These are phyloP conservation scores for Dorcus parallelipipedus DNA, from an alignment of 2,888 invertebrate genomes.

Conservation along the genomic window DNA sequence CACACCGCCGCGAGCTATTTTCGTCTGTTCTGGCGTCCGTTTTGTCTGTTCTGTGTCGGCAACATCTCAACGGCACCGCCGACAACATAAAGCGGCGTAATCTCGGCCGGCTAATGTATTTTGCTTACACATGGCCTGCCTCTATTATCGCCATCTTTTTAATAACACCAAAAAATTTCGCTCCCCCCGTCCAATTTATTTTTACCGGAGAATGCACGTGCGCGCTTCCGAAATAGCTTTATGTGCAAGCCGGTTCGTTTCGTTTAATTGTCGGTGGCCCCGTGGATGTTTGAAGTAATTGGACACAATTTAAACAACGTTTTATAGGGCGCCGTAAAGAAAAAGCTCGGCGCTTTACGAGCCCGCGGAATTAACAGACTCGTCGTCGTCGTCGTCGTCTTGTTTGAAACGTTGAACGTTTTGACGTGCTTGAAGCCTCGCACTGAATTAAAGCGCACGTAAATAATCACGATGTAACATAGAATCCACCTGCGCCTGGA, in stretches of 20 bases:
- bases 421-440: no score
- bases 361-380: neutral
- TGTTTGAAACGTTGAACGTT: neutral
- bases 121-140: neutral
- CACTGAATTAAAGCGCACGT: neutral
- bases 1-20: slow-evolving; percentile 14
- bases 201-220: no score
- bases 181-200: no score
- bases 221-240: no score
- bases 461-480: neutral
- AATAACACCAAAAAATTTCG: no score
- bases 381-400: no score
- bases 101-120: slow-evolving; percentile 14
- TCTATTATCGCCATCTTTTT: no score
- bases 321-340: neutral
- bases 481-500: slow-evolving; percentile 7
- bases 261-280: no score
- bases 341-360: neutral
- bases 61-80: slow-evolving; percentile 19
- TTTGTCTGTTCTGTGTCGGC: slow-evolving; percentile 18
- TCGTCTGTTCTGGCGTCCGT: slow-evolving; percentile 18
- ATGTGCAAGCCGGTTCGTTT: no score
- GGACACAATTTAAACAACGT: neutral
- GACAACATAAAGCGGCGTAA: slow-evolving; percentile 21
- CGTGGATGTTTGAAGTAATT: neutral